Base-by-base conservation (phyloP, 1,140 invertebrate genomes). In the Drepana arcuata region DNA sequence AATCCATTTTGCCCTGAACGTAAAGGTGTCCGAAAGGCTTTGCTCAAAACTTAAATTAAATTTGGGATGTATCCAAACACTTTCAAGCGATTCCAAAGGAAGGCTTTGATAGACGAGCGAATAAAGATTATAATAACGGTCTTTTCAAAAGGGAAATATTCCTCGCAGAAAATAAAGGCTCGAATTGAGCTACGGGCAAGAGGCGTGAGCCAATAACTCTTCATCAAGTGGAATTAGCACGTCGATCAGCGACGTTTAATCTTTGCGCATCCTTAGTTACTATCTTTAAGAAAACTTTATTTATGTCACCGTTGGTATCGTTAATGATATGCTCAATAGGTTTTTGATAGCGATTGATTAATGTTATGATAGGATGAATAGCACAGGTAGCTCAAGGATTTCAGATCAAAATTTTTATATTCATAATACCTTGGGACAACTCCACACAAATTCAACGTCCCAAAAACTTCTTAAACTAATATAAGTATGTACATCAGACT, bases 11-110 rank as follows among this genome's bases (percentile, higher is more conserved):
- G 6, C 26, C 7, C 15, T 36, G 32, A 21, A 34, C n/a, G 2
- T 18, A 30, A 28, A 21, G 7, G 18, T 32, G 33, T 13, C n/a
- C 12, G 15, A 18, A 12, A 9, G 26, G 14, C 26, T 36, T 18
- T 18, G 10, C 27, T 33, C 27, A 12, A 36, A 48, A 43, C 33
- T 48, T 48, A 44, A 35, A 46, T 47, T 45, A 41, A 48, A 50
- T 40, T 52, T 31, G 12, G 18, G 25, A 48, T 34, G 33, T 37
- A 27, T n/a, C n/a, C n/a, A 18, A 31, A 32, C 14, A 34, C 25
- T 41, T 41, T 47, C 30, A 45, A 44, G 24, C 18, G 18, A 21
- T 41, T 46, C 14, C 16, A 49, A 47, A 41, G 38, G 39, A 41
- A 48, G 23, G 24, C 24, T 26, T 34, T 41, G 37, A 45, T 40